A percentile compares a stretch with the other conserved stretches of the same genome.
Evolutionary conservation across 2,113 vertebrate genomes (phyloP).

Genomic region (Microcebus tavaratra): DNA sequence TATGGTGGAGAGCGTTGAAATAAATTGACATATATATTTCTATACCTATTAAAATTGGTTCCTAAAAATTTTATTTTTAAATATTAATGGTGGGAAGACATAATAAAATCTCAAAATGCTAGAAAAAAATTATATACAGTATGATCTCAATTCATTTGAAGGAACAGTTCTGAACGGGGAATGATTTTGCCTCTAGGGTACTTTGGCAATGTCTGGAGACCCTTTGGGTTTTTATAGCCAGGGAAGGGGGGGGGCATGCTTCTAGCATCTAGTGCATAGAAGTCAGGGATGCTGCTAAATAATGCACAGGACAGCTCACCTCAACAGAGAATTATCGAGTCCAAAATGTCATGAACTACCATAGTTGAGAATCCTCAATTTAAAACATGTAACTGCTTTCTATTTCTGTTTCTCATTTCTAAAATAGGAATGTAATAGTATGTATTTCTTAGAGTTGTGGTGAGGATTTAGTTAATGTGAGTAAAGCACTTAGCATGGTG

Average conservation of each 20-base stretch:
- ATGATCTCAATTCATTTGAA: neutral
- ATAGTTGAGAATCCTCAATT: neutral
- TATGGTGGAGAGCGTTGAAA: neutral
- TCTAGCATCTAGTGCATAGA: neutral
- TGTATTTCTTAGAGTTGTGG: neutral
- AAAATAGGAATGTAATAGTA: neutral
- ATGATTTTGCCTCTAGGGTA: neutral
- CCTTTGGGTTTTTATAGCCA: neutral
- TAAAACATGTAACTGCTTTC: neutral
- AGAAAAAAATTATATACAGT: neutral
- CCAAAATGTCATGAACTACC: neutral
- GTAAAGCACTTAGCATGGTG: neutral
- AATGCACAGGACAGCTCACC: no score
- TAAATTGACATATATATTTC: neutral
- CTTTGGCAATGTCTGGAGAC: neutral
- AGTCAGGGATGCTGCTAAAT: neutral
- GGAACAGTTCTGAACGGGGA: fast-evolving
- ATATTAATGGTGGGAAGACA: neutral
- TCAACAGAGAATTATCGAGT: neutral
- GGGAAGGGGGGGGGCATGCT: neutral
- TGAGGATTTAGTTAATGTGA: neutral
- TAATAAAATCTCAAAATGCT: neutral
- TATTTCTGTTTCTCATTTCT: neutral
- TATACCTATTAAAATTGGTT: neutral
- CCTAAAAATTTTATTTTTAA: neutral